Conservation (phyloP, 2,797 vertebrate genomes). For the Spinus olivaceus region DNA sequence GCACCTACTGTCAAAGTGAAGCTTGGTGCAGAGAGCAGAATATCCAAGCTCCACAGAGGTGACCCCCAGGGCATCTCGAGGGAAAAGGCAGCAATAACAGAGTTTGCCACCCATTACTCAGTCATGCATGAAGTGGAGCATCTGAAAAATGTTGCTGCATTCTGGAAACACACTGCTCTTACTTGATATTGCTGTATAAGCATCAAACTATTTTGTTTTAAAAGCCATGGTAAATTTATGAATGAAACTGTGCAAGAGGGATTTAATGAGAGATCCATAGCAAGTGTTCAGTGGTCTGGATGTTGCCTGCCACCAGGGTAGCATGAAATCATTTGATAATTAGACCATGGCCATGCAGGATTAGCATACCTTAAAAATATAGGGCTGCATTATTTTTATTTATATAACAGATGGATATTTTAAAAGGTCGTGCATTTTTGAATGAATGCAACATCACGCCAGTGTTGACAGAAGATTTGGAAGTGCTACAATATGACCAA, state of each 20-base stretch:
- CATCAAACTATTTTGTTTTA: constrained; percentile 73
- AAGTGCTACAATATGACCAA: constrained; percentile 31
- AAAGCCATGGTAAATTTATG: constrained; percentile 74
- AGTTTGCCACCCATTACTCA: background rate
- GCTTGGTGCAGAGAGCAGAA: background rate
- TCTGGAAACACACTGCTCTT: constrained; percentile 62
- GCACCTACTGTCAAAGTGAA: background rate
- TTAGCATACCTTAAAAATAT: constrained; percentile 68
- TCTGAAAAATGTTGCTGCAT: constrained; percentile 38
- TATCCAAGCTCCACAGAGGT: background rate
- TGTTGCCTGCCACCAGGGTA: constrained; percentile 62
- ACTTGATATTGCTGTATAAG: constrained; percentile 75
- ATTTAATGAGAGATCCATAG: constrained; percentile 66
- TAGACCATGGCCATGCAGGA: constrained; percentile 56
- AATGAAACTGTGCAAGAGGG: constrained; percentile 70
- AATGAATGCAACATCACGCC: constrained; percentile 46
- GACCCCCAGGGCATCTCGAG: background rate
- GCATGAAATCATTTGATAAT: constrained; percentile 74
- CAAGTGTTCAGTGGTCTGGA: constrained; percentile 72
- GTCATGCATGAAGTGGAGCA: background rate
- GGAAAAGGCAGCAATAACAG: background rate
- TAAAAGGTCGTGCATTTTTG: constrained; percentile 9
- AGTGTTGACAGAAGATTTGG: constrained; percentile 68
- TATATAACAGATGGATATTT: constrained; percentile 69
- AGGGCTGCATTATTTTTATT: constrained; percentile 70